These are phyloP conservation scores for Pangasianodon gigas DNA, from an alignment of 2,113 vertebrate species.

Conservation along the genomic window DNA sequence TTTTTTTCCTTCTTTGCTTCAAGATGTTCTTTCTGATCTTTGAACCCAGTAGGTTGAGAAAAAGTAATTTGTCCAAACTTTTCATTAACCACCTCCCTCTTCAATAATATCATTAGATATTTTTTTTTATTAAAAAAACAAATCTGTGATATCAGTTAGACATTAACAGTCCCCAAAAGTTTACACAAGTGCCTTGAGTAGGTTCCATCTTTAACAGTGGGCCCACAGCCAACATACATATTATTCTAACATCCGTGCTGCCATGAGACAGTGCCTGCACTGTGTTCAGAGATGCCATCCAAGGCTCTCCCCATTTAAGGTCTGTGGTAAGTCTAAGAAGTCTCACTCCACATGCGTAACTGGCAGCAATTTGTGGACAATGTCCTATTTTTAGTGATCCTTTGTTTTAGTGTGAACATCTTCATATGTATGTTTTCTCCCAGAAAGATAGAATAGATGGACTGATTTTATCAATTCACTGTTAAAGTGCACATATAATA, in stretches of 20 bases:
- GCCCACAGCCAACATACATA: conserved; percentile 64
- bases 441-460: neutral
- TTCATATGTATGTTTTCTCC: conserved; percentile 30
- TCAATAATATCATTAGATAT: conserved; percentile 55
- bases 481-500: neutral
- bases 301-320: conserved; percentile 54
- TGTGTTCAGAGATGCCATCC: conserved; percentile 58
- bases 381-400: neutral
- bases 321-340: conserved; percentile 16
- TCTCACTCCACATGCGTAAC: conserved; percentile 15
- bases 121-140: neutral
- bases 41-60: conserved; percentile 56
- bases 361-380: conserved; percentile 12
- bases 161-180: conserved; percentile 56
- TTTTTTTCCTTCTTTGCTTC: conserved; percentile 5
- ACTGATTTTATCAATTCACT: neutral
- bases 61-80: conserved; percentile 60
- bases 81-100: conserved; percentile 54
- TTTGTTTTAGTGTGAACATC: conserved; percentile 20
- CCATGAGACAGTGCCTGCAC: conserved; percentile 61
- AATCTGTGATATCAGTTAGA: conserved; percentile 58
- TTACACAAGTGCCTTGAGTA: conserved; percentile 55
- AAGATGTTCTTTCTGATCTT: conserved; percentile 18
- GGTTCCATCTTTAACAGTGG: conserved; percentile 59
- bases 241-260: conserved; percentile 62